A percentile compares a stretch with the other conserved stretches of the same genome.
Evolutionary conservation across 2,888 invertebrate genomes (phyloP).

Genomic region (Scaeva pyrastri): DNA sequence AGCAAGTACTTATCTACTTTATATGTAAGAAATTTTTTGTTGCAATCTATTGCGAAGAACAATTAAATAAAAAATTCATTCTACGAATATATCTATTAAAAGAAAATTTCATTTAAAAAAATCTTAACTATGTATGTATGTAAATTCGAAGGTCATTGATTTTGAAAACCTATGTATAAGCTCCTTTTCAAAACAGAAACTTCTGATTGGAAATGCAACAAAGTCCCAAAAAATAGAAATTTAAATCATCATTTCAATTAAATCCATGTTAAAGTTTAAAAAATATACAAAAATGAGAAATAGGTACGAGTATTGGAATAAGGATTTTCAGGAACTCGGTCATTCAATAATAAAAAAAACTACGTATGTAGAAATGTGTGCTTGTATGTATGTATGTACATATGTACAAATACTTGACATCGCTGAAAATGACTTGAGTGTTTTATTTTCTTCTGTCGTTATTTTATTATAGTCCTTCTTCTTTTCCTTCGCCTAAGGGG

Average conservation of each 20-base stretch:
- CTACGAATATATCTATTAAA: too few relatives aligned
- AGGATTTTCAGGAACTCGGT: conserved; percentile 62
- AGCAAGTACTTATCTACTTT: too few relatives aligned
- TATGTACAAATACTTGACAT: conserved; percentile 54
- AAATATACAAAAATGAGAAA: conserved; percentile 15
- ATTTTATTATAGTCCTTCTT: conserved; percentile 53
- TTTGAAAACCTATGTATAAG: too few relatives aligned
- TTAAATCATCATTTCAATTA: background rate
- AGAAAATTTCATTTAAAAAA: too few relatives aligned
- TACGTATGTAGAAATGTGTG: too few relatives aligned
- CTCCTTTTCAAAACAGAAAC: background rate
- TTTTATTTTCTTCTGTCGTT: conserved; percentile 39
- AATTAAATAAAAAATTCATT: too few relatives aligned
- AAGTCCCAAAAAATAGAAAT: background rate
- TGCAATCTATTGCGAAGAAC: too few relatives aligned
- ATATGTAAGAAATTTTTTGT: too few relatives aligned
- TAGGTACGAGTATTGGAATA: background rate
- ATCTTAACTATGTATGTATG: too few relatives aligned
- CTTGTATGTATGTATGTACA: too few relatives aligned
- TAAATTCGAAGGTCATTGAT: too few relatives aligned
- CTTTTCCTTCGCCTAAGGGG: conserved; percentile 35
- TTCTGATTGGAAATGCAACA: background rate
- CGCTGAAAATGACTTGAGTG: conserved; percentile 47
- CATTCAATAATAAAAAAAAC: conserved; percentile 61
- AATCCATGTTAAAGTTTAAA: background rate